Evolutionary conservation across 1,140 invertebrate genomes (phyloP), one percentile per base, ranked within the genome.

Genomic region (Riptortus pedestris): DNA sequence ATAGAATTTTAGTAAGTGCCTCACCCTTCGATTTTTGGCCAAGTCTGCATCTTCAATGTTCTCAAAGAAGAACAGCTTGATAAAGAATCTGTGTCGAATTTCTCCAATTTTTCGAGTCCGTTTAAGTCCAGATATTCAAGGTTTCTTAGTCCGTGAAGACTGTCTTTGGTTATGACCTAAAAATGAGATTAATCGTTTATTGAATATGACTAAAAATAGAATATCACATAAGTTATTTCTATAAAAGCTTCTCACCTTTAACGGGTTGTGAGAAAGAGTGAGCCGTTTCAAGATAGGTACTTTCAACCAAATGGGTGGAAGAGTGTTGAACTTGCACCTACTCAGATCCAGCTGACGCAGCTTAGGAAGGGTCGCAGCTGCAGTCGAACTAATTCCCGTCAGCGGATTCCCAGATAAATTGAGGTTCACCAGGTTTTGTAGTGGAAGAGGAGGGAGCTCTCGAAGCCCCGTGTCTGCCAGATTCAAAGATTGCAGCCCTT

Each of bases 391-490:
- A 55, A 85, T 77, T 63, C 73, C 78, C 65, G 79, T 80, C 55
- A 91, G 83, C 61, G 79, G 78, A 75, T 90, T 90, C 64, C 81
- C 77, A 9, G 88, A 87, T 52, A 93, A 73, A 74, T 91, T 88
- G 51, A 93, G 78, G 61, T 80, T 79, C 43, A 85, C 81, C 62
- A 90, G 75, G 73, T 86, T 85, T 0, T 80, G 80, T 29, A 90
- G 74, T 59, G 85, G 85, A 64, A 90, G 76, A 69, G 81, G 75
- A 38, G 90, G 90, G 64, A 88, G 79, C 28, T 80, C 81, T 69
- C 79, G 84, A 62, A 92, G 80, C 33, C 86, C 86, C 71, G 87
- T 85, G 71, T 81, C 82, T 51, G 84, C 82, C 66, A 93, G 74
- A 72, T 83, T 85, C 60, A 93, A 78, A 71, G 84, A 79, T 71